Conservation (phyloP, 1,140 invertebrate genomes). For the Drosophila biarmipes region DNA sequence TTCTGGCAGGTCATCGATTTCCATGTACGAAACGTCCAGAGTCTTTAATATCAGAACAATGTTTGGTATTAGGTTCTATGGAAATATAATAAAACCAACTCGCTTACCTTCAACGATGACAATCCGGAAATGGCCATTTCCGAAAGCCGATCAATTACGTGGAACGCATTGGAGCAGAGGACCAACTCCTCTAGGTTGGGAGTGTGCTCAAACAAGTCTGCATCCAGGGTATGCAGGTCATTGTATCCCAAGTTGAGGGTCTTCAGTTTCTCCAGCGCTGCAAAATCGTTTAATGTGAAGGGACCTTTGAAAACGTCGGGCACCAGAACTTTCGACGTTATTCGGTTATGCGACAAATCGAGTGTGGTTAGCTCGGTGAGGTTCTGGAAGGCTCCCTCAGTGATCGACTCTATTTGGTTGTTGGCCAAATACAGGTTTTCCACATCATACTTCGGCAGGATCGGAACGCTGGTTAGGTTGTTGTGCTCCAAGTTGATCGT, state of each 20-base stretch:
- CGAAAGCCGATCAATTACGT: constrained; percentile 87
- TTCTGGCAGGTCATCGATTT: constrained; percentile 87
- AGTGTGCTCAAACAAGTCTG: constrained; percentile 90
- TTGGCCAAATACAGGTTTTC: constrained; percentile 85
- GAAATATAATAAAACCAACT: neutral
- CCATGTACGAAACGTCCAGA: constrained; percentile 87
- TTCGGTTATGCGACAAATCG: constrained; percentile 89
- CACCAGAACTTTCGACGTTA: constrained; percentile 86
- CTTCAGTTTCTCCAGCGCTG: constrained; percentile 87
- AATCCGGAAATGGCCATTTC: constrained; percentile 88
- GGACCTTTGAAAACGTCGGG: constrained; percentile 89
- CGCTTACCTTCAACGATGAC: constrained; percentile 87
- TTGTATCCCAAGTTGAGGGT: constrained; percentile 88
- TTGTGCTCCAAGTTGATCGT: constrained; percentile 73
- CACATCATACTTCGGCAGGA: constrained; percentile 82
- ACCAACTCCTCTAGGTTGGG: constrained; percentile 87
- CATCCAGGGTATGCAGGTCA: constrained; percentile 87
- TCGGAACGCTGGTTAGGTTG: constrained; percentile 57
- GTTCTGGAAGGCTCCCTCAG: constrained; percentile 87
- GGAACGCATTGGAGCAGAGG: constrained; percentile 89
- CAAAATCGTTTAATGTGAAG: constrained; percentile 86
- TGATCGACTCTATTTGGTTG: constrained; percentile 87
- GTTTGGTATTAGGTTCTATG: too few species aligned
- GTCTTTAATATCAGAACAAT: constrained; percentile 11
- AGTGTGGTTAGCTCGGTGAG: constrained; percentile 87